Base-by-base conservation (phyloP, 2,113 vertebrate species). In the Microtus pennsylvanicus region DNA sequence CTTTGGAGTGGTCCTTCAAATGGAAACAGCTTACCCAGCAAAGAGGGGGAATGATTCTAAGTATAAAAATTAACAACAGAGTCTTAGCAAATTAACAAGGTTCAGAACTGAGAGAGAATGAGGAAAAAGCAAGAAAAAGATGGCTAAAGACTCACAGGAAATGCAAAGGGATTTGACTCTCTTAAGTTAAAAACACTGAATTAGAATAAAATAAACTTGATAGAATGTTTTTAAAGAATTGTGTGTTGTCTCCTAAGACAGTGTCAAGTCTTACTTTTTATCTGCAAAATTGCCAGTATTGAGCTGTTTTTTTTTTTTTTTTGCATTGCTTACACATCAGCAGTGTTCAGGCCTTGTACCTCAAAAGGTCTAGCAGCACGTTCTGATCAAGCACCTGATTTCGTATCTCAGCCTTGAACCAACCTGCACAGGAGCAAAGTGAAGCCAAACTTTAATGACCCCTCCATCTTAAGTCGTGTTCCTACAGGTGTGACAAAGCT, bases 11-110 rank as follows among this genome's bases (percentile, higher is more conserved):
- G 80, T 21, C 16, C 7, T 94, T 86, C 17, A 90, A 78, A 63
- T 61, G 83, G 58, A 24, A 61, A 30, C 42, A 61, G 1, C 75
- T 81, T 90, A 28, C 33, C 50, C 69, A 42, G 19, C 24, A 87
- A n/a, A 47, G 22, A 74, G 93, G 3, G 3, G 14, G 19, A 67
- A 72, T 30, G 7, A 83, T 75, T 93, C 42, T 21, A 81, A 70
- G 4, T 28, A 65, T 75, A 93, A 90, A 82, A 95, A 78, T 67
- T n/a, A 78, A 96, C 90, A 87, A 1, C 52, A 87, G 69, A 93
- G 3, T 33, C 8, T 26, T 50, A 87, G 82, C 92, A 76, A 90
- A 11, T 35, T 88, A 22, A 26, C 10, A 87, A 92, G 30, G 83
- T 35, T 92, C 72, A 91, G 77, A 77, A 58, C 75, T 76, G 8